Evolutionary conservation across 1,140 invertebrate species (phyloP), one percentile per base, ranked within the genome.

Genomic region (Temnothorax nylanderi): DNA sequence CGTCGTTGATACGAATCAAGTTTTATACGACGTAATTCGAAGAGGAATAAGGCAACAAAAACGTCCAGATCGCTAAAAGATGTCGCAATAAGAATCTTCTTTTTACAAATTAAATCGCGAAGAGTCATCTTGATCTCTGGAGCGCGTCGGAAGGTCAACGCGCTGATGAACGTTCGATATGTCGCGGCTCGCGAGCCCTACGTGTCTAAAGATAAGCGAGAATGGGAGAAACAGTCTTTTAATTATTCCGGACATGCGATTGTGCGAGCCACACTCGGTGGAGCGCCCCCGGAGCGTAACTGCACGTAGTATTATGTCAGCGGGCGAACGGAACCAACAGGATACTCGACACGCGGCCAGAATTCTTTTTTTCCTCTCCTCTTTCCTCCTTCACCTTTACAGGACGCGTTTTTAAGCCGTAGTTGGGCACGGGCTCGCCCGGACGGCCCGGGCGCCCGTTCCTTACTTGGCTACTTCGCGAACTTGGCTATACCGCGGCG

Each of bases 241-340:
- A 90, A 92, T 91, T 92, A 92, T 92, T 92, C 89, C 65, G 69
- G 26, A 88, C 89, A 87, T 89, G 89, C 84, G 51, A 87, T 86
- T 82, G 74, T 85, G 82, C 71, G 74, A 87, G 81, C 80, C 88
- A 89, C 90, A 89, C 65, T 88, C 85, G 74, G 87, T 86, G 85
- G 88, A 91, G 84, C 67, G 88, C 82, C 54, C 88, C 91, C 88
- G 87, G 76, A 88, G 87, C 92, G 92, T 93, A 88, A 88, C 84
- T 91, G 92, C 94, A 94, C 93, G 94, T 94, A 94, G 87, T 92
- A 94, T 94, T 94, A 92, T 94, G 93, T 94, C 94, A 94, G 92
- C 89, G 90, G 89, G 86, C 86, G 85, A 93, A 94, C 90, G 89
- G 91, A 92, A 93, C 93, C 92, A 92, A 94, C 94, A 94, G 93